Evolutionary conservation across 1,140 invertebrate species (phyloP).

Genomic region (Ceratosolen fusciceps): DNA sequence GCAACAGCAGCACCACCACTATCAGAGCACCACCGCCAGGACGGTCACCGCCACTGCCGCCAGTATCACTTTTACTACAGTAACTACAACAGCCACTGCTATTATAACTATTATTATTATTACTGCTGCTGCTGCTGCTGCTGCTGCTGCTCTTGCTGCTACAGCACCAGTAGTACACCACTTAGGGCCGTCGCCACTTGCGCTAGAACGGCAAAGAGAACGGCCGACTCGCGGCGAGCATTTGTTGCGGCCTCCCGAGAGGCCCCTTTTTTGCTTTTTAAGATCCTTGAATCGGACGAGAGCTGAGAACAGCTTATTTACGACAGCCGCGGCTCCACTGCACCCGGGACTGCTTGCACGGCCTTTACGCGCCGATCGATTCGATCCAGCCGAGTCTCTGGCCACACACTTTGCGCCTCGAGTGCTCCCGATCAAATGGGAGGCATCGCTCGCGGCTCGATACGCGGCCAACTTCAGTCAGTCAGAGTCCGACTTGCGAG

Average conservation of each 20-base stretch:
- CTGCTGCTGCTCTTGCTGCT: too few relatives aligned
- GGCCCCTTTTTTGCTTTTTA: neutral
- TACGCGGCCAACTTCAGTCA: conserved; percentile 1
- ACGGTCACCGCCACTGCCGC: neutral
- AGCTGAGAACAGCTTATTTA: neutral
- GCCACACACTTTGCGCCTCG: neutral
- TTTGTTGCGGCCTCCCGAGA: conserved; percentile 31
- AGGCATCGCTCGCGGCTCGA: conserved; percentile 14
- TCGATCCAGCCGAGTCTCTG: neutral
- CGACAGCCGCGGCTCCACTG: neutral
- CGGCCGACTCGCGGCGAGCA: conserved; percentile 23
- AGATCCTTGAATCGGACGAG: neutral
- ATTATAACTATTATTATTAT: too few relatives aligned
- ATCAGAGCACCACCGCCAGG: too few relatives aligned
- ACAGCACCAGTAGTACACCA: too few relatives aligned
- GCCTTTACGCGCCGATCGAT: neutral
- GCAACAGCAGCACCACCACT: too few relatives aligned
- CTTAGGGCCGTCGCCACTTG: too few relatives aligned
- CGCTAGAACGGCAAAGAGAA: too few relatives aligned
- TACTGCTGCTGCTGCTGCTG: too few relatives aligned
- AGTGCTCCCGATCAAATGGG: conserved; percentile 18
- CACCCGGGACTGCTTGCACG: neutral
- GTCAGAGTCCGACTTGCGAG: neutral
- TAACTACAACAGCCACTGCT: too few relatives aligned
- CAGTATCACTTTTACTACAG: too few relatives aligned